Evolutionary conservation across 2,888 invertebrate genomes (phyloP).

Genomic region (Nebria brevicollis): DNA sequence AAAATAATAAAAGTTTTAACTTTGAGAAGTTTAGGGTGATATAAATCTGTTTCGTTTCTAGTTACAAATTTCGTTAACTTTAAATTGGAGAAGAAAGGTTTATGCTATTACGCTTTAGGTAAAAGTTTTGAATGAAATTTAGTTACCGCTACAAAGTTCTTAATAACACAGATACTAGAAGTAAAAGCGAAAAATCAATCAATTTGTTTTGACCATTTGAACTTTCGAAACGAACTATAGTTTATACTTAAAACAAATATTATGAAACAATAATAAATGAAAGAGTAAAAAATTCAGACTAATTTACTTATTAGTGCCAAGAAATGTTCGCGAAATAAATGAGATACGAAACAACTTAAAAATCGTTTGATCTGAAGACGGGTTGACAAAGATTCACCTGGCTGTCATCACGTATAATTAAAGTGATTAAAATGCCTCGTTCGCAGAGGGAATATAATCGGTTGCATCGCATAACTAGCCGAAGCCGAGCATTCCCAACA

Average conservation of each 20-base stretch:
- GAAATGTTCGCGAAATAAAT: not conserved
- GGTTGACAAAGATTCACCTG: slow-evolving; percentile 34
- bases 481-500: slow-evolving; percentile 19
- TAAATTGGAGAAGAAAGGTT: slow-evolving; percentile 18
- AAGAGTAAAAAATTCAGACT: too few species aligned
- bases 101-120: not conserved
- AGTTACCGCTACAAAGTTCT: not conserved
- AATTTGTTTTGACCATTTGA: too few species aligned
- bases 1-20: slow-evolving; percentile 39
- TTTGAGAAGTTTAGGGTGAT: slow-evolving; percentile 19
- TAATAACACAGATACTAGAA: not conserved
- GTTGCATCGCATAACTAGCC: not conserved
- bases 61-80: slow-evolving; percentile 33
- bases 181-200: not conserved
- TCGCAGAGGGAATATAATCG: slow-evolving; percentile 1
- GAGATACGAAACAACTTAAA: not conserved
- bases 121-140: not conserved
- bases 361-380: slow-evolving; percentile 5
- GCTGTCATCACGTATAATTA: slow-evolving; percentile 37
- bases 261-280: too few species aligned
- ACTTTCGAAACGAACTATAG: too few species aligned
- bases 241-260: too few species aligned
- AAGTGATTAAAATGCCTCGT: slow-evolving; percentile 18
- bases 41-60: slow-evolving; percentile 27
- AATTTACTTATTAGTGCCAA: not conserved